Evolutionary conservation across 2,888 invertebrate genomes (phyloP).

Genomic region (Yponomeuta cagnagella): DNA sequence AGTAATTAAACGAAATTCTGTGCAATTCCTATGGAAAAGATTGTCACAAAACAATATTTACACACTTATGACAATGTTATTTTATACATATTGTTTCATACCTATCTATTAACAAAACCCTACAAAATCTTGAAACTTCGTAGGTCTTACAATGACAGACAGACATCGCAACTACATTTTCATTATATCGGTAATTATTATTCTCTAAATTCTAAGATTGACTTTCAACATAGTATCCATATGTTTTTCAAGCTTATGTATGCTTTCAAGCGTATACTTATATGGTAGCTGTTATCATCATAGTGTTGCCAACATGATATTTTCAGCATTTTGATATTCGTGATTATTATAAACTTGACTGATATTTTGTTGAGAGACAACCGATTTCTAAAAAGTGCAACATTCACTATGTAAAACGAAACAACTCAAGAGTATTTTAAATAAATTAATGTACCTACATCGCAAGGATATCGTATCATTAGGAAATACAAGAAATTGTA

Average conservation of each 20-base stretch:
- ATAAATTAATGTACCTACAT: slow-evolving; percentile 62
- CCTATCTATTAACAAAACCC: slow-evolving; percentile 71
- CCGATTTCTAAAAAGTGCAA: slow-evolving; percentile 63
- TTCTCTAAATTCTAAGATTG: slow-evolving; percentile 33
- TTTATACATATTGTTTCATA: slow-evolving; percentile 67
- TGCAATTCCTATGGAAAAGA: slow-evolving; percentile 27
- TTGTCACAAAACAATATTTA: slow-evolving; percentile 70
- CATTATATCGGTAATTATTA: slow-evolving; percentile 57
- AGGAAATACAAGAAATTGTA: slow-evolving; percentile 45
- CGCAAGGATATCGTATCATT: slow-evolving; percentile 38
- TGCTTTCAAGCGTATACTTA: neutral
- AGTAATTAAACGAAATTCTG: too few species aligned
- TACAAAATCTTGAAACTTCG: slow-evolving; percentile 58
- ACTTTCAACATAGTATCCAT: neutral
- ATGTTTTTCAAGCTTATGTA: neutral
- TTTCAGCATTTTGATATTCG: neutral
- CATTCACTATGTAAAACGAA: slow-evolving; percentile 67
- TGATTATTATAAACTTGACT: neutral
- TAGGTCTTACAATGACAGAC: slow-evolving; percentile 56
- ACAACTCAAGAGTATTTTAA: slow-evolving; percentile 65
- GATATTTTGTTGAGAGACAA: slow-evolving; percentile 2
- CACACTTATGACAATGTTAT: slow-evolving; percentile 57
- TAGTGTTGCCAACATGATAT: too few species aligned
- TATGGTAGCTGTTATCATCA: neutral
- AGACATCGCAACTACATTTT: slow-evolving; percentile 57